Conservation (phyloP, 2,888 invertebrate species). For the Dexiosoma caninum region DNA sequence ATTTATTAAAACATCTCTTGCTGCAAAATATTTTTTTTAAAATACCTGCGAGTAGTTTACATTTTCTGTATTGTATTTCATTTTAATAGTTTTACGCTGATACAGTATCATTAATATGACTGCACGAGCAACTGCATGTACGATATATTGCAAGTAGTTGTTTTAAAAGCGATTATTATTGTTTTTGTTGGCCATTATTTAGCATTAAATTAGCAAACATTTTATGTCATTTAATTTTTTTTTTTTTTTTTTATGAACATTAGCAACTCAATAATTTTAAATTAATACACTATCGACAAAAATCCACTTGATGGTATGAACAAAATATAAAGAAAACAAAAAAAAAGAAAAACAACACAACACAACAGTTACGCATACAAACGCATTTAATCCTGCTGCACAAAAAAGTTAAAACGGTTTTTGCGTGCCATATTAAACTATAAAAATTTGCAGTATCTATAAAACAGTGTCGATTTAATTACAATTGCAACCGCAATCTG, state of each 20-base stretch:
- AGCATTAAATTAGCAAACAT: slow-evolving; percentile 51
- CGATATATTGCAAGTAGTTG: not conserved
- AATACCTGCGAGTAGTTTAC: no score
- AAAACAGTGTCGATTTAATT: slow-evolving; percentile 75
- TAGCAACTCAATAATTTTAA: slow-evolving; percentile 70
- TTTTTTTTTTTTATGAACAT: slow-evolving; percentile 64
- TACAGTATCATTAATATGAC: slow-evolving; percentile 51
- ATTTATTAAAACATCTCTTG: slow-evolving; percentile 35
- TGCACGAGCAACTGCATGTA: slow-evolving; percentile 3
- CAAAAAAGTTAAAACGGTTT: slow-evolving; percentile 41
- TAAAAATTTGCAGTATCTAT: slow-evolving; percentile 54
- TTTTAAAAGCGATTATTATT: slow-evolving; percentile 31
- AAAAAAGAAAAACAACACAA: no score
- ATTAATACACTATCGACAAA: slow-evolving; percentile 63
- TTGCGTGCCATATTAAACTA: slow-evolving; percentile 22
- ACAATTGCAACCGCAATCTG: slow-evolving; percentile 76
- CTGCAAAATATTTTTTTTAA: slow-evolving; percentile 45
- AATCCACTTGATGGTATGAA: slow-evolving; percentile 65
- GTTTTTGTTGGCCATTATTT: slow-evolving; percentile 39
- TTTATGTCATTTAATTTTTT: slow-evolving; percentile 50
- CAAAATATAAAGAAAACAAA: no score
- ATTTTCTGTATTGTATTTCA: no score
- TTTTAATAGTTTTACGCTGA: slow-evolving; percentile 39
- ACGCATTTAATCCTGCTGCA: slow-evolving; percentile 41
- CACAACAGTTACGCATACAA: slow-evolving; percentile 51